These are phyloP conservation scores for Leucophenga varia DNA, from an alignment of 1,140 invertebrate genomes.

Conservation along the genomic window DNA sequence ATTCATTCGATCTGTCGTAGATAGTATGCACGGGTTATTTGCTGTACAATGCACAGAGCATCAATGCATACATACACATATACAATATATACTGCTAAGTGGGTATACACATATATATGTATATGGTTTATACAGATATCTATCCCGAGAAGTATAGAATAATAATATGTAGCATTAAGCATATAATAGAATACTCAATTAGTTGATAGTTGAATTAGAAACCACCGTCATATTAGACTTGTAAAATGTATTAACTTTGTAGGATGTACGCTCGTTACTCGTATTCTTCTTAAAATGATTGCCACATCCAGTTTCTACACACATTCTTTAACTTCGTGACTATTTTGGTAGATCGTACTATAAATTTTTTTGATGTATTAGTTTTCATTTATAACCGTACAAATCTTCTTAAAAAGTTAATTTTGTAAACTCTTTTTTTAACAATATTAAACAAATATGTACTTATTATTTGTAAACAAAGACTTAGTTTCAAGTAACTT, in stretches of 20 bases:
- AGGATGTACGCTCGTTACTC: slow-evolving; percentile 26
- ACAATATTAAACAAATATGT: no score
- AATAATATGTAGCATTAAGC: slow-evolving; percentile 3
- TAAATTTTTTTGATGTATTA: neutral
- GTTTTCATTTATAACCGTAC: slow-evolving; percentile 7
- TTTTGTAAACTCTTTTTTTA: no score
- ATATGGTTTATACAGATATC: slow-evolving; percentile 7
- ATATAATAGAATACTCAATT: slow-evolving; percentile 26
- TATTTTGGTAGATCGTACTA: slow-evolving; percentile 7
- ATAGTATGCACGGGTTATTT: slow-evolving; percentile 35
- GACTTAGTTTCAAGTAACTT: slow-evolving; percentile 8
- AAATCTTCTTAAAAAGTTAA: no score
- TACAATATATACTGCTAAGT: slow-evolving; percentile 19
- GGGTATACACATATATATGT: slow-evolving; percentile 15
- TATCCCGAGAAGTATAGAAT: slow-evolving; percentile 1
- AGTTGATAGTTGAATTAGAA: slow-evolving; percentile 47
- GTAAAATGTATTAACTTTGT: slow-evolving; percentile 32
- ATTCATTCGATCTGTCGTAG: no score
- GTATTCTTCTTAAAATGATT: slow-evolving; percentile 21
- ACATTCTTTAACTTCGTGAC: neutral
- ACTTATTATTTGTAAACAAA: slow-evolving; percentile 9
- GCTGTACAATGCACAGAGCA: slow-evolving; percentile 31
- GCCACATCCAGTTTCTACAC: slow-evolving; percentile 8
- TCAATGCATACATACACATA: slow-evolving; percentile 3
- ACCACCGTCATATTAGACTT: slow-evolving; percentile 52